phyloP scores from a whole-genome alignment of 2,797 vertebrate genomes.

The Halcyon leucocephala region DNA sequence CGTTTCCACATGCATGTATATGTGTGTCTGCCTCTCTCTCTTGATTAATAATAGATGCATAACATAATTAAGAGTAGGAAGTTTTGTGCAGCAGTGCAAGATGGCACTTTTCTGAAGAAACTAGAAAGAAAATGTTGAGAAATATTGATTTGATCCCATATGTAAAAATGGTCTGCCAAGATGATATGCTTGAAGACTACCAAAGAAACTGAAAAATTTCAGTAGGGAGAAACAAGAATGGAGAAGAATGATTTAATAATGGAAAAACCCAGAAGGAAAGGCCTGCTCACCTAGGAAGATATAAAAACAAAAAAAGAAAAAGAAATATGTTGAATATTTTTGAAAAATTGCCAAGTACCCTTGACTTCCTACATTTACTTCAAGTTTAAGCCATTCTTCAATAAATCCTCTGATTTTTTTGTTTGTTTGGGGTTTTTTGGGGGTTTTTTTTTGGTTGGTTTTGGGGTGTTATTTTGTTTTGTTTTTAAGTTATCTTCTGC shows the following conservation, averaged over 20 bases:
- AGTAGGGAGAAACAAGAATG: background rate
- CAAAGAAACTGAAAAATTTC: background rate
- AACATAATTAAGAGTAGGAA: background rate
- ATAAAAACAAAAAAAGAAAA: background rate
- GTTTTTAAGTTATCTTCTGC: background rate
- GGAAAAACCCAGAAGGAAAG: background rate
- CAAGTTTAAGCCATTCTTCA: background rate
- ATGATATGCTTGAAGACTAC: background rate
- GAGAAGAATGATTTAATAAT: background rate
- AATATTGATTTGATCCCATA: background rate
- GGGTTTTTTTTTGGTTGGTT: too few species aligned
- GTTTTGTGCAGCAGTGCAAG: background rate
- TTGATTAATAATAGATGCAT: background rate
- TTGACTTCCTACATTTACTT: background rate
- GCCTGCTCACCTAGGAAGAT: background rate
- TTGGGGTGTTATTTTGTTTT: too few species aligned
- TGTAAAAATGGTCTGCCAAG: background rate
- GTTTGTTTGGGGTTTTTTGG: too few species aligned
- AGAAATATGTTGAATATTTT: background rate
- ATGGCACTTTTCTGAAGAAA: background rate
- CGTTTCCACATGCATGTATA: background rate
- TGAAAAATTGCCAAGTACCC: background rate
- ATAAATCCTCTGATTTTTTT: background rate
- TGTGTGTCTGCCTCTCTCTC: background rate
- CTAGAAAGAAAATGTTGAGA: background rate